Conservation (phyloP, 2,797 vertebrate genomes). For the Rhyacichthys aspro region DNA sequence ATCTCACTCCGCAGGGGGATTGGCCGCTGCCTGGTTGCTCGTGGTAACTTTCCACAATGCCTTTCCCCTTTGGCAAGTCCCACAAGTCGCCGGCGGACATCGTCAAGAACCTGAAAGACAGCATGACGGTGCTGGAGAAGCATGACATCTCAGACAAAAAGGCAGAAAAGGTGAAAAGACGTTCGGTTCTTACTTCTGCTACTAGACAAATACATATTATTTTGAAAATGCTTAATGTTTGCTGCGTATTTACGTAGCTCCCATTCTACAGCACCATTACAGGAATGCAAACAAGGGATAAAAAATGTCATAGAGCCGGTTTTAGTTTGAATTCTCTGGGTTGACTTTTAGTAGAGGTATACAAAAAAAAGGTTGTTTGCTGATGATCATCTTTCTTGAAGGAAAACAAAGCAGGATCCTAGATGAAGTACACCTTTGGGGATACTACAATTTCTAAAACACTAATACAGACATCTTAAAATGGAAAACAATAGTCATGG, state of each 20-base stretch:
- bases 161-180: conserved; percentile 89
- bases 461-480: too few species aligned
- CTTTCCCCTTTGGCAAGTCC: conserved; percentile 97
- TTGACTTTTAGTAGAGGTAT: neutral
- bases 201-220: too few species aligned
- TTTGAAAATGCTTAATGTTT: too few species aligned
- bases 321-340: neutral
- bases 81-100: conserved; percentile 98
- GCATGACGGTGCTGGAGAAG: conserved; percentile 95
- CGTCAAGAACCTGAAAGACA: conserved; percentile 97
- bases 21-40: conserved; percentile 71
- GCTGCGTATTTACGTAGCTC: too few species aligned
- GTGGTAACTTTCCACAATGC: conserved; percentile 86
- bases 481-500: too few species aligned
- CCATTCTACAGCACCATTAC: too few species aligned
- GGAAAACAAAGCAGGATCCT: too few species aligned
- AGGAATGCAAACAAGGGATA: neutral
- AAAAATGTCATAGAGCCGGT: neutral
- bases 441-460: too few species aligned
- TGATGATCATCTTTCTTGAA: too few species aligned
- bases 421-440: too few species aligned
- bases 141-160: conserved; percentile 98
- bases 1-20: conserved; percentile 59
- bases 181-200: too few species aligned
- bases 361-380: too few species aligned